These are phyloP conservation scores for Dolichopus griseipennis DNA, from an alignment of 2,888 invertebrate genomes.

Conservation along the genomic window DNA sequence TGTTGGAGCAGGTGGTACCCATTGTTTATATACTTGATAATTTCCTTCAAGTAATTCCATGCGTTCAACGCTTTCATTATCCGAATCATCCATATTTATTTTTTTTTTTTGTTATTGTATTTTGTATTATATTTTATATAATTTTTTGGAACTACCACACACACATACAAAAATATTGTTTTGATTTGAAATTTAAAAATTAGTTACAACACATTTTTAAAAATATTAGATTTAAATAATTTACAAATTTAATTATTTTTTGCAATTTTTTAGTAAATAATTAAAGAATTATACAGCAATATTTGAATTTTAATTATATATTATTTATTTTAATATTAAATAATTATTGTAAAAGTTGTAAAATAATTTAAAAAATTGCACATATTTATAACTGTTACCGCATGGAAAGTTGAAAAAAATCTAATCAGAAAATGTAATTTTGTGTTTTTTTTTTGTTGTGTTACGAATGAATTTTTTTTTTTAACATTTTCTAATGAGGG, in stretches of 20 bases:
- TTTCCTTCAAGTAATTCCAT: conserved; percentile 43
- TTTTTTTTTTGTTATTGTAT: not conserved
- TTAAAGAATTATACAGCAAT: too few relatives aligned
- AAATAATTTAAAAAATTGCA: too few relatives aligned
- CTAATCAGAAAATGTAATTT: conserved; percentile 3
- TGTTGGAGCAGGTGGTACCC: conserved; percentile 42
- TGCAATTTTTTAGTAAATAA: too few relatives aligned
- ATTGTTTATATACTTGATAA: conserved; percentile 41
- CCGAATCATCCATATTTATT: conserved; percentile 33
- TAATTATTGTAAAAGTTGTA: too few relatives aligned
- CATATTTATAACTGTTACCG: not conserved
- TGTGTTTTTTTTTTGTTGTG: not conserved
- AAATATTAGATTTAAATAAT: too few relatives aligned
- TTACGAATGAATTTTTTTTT: too few relatives aligned
- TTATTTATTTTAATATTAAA: too few relatives aligned
- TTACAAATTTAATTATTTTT: too few relatives aligned
- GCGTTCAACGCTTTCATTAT: conserved; percentile 41
- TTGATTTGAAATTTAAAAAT: too few relatives aligned
- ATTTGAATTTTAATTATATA: too few relatives aligned
- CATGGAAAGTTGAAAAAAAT: not conserved
- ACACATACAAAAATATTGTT: not conserved
- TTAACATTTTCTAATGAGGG: not conserved
- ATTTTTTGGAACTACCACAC: not conserved
- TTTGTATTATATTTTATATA: conserved; percentile 13
- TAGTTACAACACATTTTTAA: too few relatives aligned